Base-by-base conservation (phyloP, 2,113 vertebrate genomes). In the Pseudorasbora parva region DNA sequence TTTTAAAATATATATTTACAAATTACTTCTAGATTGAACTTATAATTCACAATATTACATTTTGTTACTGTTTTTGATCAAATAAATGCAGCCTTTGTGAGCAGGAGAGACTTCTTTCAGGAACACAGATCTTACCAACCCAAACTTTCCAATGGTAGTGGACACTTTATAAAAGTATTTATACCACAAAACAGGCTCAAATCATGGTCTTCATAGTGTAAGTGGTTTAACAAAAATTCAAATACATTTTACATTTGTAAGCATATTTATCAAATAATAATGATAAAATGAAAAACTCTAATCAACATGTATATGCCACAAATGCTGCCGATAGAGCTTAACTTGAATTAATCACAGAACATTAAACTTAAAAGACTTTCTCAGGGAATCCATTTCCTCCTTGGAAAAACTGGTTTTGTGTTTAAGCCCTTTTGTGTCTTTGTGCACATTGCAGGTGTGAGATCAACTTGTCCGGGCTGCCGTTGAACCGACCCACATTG, bases 401-500 rank as follows among this genome's bases (percentile, higher is more conserved):
- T 41, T 51, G 25, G 33, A 54, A 19, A 15, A 9, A 41, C 30
- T 23, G 30, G 15, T 68, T 19, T 56, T 23, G 41, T 49, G 41
- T 47, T 74, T 17, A 47, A 74, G 25, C 2, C 12, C 9, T 77
- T 7, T 1, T 60, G 21, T 27, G 37, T 82, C 64, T 68, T 45
- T 82, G 45, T 60, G 45, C 45, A 86, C 8, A 0, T 76, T 87
- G 11, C 91, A 99, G 98, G 92, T 97, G 95, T 89, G 89, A 91
- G 17, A 91, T 93, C 69, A 93, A 98, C 69, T 89, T 99, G 57
- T 91, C 92, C 6, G 91, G 66, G 0, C 75, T 98, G 21, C 92
- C 95, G 0, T 57, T 83, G 37, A 93, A 95, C 76, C 89, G 94
- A 76, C 90, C 90, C 54, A 93, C 94, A 91, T 92, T 92, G 84